A percentile compares a stretch with the other conserved stretches of the same genome.
Conservation (phyloP, 2,113 vertebrate species). For the Percopsis transmontana region DNA sequence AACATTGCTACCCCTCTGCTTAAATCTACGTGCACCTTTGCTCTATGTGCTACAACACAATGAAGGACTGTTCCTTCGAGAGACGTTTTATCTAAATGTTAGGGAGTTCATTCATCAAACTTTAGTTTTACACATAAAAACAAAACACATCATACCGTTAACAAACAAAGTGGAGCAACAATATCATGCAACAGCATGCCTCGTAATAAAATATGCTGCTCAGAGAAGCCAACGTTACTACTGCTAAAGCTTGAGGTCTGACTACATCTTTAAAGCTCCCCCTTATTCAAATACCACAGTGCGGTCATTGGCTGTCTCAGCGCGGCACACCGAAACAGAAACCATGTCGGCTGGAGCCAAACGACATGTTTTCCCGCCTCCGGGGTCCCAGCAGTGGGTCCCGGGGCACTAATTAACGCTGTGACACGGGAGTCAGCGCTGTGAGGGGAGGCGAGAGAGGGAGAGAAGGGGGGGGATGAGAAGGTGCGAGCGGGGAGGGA, state of each 20-base stretch:
- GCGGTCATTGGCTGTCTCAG: constrained; percentile 39
- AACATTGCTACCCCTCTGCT: no score
- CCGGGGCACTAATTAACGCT: constrained; percentile 51
- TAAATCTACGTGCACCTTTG: no score
- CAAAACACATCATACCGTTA: no score
- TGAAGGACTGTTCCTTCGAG: no score
- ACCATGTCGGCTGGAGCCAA: constrained; percentile 33
- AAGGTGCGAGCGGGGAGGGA: constrained; percentile 3
- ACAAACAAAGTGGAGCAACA: no score
- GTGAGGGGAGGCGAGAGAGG: background rate
- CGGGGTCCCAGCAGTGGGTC: constrained; percentile 43
- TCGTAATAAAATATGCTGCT: constrained; percentile 7
- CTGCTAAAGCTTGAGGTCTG: constrained; percentile 17
- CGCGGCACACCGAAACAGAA: constrained; percentile 26
- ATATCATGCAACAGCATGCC: constrained; percentile 3
- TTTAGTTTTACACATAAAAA: no score
- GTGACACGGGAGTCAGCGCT: constrained; percentile 5
- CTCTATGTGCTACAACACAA: no score
- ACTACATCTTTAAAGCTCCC: constrained; percentile 26
- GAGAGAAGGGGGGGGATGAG: background rate
- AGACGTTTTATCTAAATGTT: no score
- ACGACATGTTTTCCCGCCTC: constrained; percentile 37
- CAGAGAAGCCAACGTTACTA: constrained; percentile 19
- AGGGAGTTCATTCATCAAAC: no score
- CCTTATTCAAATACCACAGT: constrained; percentile 32